These are phyloP conservation scores for Dipodomys spectabilis DNA, from an alignment of 2,113 vertebrate species.

Conservation along the genomic window DNA sequence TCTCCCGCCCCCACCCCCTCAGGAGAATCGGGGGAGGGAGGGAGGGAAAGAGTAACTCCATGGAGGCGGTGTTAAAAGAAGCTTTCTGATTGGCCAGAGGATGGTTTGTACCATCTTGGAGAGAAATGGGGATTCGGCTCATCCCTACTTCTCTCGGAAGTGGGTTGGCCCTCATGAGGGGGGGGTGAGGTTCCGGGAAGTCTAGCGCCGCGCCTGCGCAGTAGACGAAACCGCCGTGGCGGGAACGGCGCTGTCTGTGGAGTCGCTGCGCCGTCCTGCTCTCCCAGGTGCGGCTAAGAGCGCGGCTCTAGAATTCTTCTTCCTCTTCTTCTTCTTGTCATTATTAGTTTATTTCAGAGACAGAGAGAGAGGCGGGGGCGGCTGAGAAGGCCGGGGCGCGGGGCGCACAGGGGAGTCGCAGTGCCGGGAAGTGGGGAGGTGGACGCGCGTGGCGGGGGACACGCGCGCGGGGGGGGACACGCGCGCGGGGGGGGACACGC, in stretches of 20 bases:
- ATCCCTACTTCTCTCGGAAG: neutral
- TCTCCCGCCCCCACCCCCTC: neutral
- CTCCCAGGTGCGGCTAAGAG: neutral
- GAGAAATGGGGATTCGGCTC: neutral
- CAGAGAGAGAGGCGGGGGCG: too few species aligned
- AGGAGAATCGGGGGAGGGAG: neutral
- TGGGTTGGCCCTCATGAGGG: neutral
- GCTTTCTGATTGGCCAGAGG: conserved; percentile 78
- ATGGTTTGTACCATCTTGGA: neutral
- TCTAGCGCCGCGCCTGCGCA: conserved; percentile 24
- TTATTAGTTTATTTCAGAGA: too few species aligned
- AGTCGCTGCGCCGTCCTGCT: fast-evolving
- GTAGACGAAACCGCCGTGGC: neutral
- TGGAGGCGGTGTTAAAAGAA: neutral
- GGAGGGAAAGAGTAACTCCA: neutral
- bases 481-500: too few species aligned
- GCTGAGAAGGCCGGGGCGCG: too few species aligned
- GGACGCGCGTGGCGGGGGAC: too few species aligned
- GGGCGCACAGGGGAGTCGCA: too few species aligned
- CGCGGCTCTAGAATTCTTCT: neutral
- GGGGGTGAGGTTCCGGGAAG: too few species aligned
- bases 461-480: too few species aligned
- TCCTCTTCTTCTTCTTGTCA: too few species aligned
- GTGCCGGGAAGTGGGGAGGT: too few species aligned
- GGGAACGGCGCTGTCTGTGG: fast-evolving